phyloP scores from a whole-genome alignment of 2,797 vertebrate genomes.

The Mareca penelope region DNA sequence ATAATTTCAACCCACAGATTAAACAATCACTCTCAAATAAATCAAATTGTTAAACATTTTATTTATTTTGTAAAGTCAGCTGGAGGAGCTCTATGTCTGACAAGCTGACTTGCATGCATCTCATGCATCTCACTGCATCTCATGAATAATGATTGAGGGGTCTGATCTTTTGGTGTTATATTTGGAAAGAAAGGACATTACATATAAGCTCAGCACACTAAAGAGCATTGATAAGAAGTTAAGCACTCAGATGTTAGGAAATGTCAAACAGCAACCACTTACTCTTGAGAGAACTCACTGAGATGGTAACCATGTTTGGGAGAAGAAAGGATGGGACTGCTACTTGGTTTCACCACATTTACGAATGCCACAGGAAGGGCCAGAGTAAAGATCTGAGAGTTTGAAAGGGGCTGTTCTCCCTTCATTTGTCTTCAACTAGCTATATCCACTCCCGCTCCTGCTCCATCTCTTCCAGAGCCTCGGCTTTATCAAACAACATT shows the following conservation, averaged over 20 bases:
- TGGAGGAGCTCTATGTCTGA: not conserved
- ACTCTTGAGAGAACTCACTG: not conserved
- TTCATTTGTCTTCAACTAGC: not conserved
- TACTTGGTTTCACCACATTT: not conserved
- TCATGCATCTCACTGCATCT: not conserved
- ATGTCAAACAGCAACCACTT: not conserved
- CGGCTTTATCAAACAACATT: not conserved
- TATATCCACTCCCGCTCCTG: not conserved
- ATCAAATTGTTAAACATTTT: no score
- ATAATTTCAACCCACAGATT: not conserved
- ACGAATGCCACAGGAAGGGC: not conserved
- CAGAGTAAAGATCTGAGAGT: not conserved
- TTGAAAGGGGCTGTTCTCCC: not conserved
- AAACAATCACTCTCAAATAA: not conserved
- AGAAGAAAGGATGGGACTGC: not conserved
- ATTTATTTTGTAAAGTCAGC: not conserved
- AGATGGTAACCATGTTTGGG: not conserved
- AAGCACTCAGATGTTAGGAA: not conserved
- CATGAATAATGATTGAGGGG: not conserved
- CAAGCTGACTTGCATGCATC: not conserved
- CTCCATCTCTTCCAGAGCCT: not conserved
- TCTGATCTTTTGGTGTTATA: not conserved
- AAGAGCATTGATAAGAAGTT: slow-evolving; percentile 4
- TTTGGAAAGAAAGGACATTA: slow-evolving; percentile 31
- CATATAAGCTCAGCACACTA: not conserved